Conservation (phyloP, 2,888 invertebrate species). For the Meliscaeva auricollis region DNA sequence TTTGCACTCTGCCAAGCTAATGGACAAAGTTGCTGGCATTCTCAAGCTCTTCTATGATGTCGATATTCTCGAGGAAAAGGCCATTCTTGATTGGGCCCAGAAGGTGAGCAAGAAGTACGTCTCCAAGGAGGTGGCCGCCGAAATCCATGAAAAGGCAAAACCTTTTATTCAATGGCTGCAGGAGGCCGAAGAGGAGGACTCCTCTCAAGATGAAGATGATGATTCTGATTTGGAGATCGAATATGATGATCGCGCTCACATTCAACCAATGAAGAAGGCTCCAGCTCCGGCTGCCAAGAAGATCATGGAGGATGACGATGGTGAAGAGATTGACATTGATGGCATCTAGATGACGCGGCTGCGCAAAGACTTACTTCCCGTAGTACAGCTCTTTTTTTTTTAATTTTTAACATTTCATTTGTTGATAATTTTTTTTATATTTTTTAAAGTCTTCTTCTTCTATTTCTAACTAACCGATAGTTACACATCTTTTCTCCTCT, state of each 20-base stretch:
- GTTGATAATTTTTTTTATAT: constrained; percentile 19
- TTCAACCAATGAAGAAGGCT: constrained; percentile 89
- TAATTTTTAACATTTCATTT: background rate
- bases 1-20: constrained; percentile 90
- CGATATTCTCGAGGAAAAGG: constrained; percentile 97
- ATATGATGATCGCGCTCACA: constrained; percentile 94
- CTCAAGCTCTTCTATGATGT: constrained; percentile 96
- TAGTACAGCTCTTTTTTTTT: constrained; percentile 36
- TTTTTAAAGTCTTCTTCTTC: too few relatives aligned
- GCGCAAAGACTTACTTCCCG: constrained; percentile 29
- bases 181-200: constrained; percentile 97
- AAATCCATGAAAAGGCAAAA: constrained; percentile 95
- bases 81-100: constrained; percentile 96
- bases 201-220: constrained; percentile 87
- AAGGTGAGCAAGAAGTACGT: constrained; percentile 98
- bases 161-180: constrained; percentile 98
- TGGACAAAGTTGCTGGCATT: constrained; percentile 95
- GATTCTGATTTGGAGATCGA: constrained; percentile 91
- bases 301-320: constrained; percentile 88
- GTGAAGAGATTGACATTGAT: constrained; percentile 95
- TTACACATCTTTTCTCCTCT: constrained; percentile 9
- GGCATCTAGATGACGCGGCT: constrained; percentile 88
- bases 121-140: constrained; percentile 93
- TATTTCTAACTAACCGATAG: constrained; percentile 10
- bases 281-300: constrained; percentile 84